Evolutionary conservation across 2,797 vertebrate genomes (phyloP), one percentile per base, ranked within the genome.

Genomic region (Melopsittacus undulatus): DNA sequence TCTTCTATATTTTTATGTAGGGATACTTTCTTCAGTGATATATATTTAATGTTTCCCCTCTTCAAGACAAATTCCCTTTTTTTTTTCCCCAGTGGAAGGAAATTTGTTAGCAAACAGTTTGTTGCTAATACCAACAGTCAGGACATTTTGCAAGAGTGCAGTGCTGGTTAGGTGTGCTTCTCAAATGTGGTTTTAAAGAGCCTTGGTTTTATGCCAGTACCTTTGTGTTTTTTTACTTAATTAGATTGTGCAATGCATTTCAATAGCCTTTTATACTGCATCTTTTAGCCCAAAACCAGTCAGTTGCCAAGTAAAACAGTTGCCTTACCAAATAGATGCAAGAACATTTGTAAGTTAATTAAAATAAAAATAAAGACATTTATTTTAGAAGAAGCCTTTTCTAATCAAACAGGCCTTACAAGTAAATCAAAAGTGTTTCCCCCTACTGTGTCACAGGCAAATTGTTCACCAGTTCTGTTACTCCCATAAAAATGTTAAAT

Each of bases 21-120:
- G 38, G 18, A 72, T 70, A 78, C 26, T 70, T 90, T 93, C 36
- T 69, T 77, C 54, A 45, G 49, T 38, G 59, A 78, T 59, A 30
- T 6, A 15, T 62, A 9, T 78, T 93, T 36, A 34, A 4, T 24
- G 24, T 82, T 87, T 90, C 17, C 12, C 4, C 1, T 69, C 34
- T 75, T 85, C 45, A 63, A 66, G 64, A 63, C 5, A 45, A 75
- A 67, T 36, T 46, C 2, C 11, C 23, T 49, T 32, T 23, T 19
- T 46, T 40, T n/a, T 57, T n/a, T 13, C 4, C 2, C 7, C 13
- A 29, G 4, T 54, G 61, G 81, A 81, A 92, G 49, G 49, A 23
- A 59, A 81, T 94, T 90, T 91, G 54, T 85, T 91, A 81, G 21
- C 69, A 89, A 94, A 91, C 42, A 90, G 5, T 52, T 93, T 94